Evolutionary conservation across 2,797 vertebrate genomes (phyloP).

Genomic region (Sciaenops ocellatus): DNA sequence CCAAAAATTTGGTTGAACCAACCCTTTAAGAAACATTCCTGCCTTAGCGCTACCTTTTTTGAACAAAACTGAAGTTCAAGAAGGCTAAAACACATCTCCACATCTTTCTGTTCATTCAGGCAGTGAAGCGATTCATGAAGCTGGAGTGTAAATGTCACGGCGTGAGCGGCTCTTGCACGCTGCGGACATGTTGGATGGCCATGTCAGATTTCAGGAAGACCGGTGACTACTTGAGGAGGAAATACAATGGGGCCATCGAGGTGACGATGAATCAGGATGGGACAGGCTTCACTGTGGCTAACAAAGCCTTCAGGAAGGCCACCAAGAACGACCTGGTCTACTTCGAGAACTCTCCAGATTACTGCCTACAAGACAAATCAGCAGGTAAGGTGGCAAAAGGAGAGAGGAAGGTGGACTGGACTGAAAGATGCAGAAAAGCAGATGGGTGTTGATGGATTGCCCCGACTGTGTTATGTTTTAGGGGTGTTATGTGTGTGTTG

Average conservation of each 20-base stretch:
- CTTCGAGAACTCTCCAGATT: constrained; percentile 98
- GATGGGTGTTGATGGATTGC: constrained; percentile 77
- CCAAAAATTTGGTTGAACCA: constrained; percentile 3
- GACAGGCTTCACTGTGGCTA: constrained; percentile 94
- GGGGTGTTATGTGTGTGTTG: constrained; percentile 70
- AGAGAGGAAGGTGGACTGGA: constrained; percentile 11
- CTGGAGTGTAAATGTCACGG: constrained; percentile 99
- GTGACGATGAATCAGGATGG: constrained; percentile 98
- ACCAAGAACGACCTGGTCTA: constrained; percentile 97
- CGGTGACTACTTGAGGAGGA: constrained; percentile 94
- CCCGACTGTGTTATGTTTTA: constrained; percentile 70
- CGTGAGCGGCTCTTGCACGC: constrained; percentile 96
- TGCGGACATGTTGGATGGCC: constrained; percentile 98
- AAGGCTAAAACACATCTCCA: not conserved
- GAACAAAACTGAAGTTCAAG: not conserved
- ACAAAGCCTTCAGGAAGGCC: constrained; percentile 89
- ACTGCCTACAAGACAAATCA: constrained; percentile 96
- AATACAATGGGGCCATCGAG: constrained; percentile 97
- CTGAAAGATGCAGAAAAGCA: constrained; percentile 49
- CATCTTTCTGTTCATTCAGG: constrained; percentile 80
- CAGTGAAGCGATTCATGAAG: constrained; percentile 98
- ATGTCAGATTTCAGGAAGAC: constrained; percentile 98
- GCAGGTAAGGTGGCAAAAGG: constrained; percentile 88
- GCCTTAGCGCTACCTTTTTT: not conserved
- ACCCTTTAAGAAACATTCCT: not conserved